These are phyloP conservation scores for Epistrophe eligans DNA, from an alignment of 2,888 invertebrate genomes.

Conservation along the genomic window DNA sequence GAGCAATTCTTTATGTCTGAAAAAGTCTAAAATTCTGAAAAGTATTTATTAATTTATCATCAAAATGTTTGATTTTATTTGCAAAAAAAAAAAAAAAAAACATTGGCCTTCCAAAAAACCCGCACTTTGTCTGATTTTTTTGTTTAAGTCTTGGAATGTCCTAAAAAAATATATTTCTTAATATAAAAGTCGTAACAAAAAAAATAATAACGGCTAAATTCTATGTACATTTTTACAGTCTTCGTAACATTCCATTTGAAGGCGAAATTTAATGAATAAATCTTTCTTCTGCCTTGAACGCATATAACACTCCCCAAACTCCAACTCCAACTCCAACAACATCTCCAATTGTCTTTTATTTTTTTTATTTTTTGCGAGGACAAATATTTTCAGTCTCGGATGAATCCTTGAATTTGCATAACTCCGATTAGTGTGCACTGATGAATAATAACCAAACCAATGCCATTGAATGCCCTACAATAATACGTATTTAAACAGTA, in stretches of 20 bases:
- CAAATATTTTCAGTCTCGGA: conserved; percentile 49
- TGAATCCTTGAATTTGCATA: conserved; percentile 63
- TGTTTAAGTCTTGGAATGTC: not conserved
- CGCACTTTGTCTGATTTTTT: not conserved
- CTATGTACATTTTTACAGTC: not conserved
- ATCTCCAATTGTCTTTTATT: too few relatives aligned
- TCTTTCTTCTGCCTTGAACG: conserved; percentile 12
- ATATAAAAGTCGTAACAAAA: not conserved
- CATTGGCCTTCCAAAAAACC: not conserved
- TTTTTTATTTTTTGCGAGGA: conserved; percentile 37
- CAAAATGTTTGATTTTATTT: too few relatives aligned
- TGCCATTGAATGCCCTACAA: conserved; percentile 46
- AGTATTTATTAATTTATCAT: too few relatives aligned
- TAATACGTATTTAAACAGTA: conserved; percentile 6
- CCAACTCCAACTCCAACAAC: not conserved
- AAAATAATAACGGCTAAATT: not conserved
- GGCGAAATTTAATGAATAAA: not conserved
- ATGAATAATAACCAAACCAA: conserved; percentile 61
- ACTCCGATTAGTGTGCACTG: conserved; percentile 63
- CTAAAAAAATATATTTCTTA: not conserved
- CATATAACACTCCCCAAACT: not conserved
- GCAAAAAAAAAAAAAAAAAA: too few relatives aligned
- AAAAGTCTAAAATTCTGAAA: too few relatives aligned
- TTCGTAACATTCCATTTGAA: not conserved
- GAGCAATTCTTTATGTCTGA: too few relatives aligned